A percentile compares a stretch with the other conserved stretches of the same genome.
Evolutionary conservation across 2,888 invertebrate species (phyloP).

Genomic region (Athalia rosae): DNA sequence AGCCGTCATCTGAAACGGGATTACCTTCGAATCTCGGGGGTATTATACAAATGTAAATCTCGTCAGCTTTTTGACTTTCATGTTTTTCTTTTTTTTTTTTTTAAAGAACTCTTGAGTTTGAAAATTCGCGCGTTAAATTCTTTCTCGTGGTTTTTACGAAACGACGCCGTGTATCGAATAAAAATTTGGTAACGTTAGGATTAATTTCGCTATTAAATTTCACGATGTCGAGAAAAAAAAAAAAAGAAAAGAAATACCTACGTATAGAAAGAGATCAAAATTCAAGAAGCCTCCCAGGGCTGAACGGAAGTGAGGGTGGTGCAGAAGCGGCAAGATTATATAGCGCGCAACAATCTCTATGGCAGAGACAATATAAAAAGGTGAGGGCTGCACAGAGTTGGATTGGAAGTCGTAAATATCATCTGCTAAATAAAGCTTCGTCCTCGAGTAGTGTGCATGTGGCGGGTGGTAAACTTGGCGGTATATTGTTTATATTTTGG

Average conservation of each 20-base stretch:
- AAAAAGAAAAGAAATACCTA: background rate
- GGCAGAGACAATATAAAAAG: constrained; percentile 68
- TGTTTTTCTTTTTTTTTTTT: background rate
- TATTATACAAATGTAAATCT: no score
- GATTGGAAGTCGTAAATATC: constrained; percentile 72
- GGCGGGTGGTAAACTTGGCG: constrained; percentile 64
- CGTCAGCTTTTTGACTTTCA: background rate
- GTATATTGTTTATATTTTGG: constrained; percentile 47
- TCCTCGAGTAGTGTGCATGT: constrained; percentile 61
- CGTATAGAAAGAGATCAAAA: constrained; percentile 12
- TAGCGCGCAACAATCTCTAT: constrained; percentile 51
- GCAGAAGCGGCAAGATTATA: background rate
- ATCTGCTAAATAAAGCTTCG: constrained; percentile 72
- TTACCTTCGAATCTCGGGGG: no score
- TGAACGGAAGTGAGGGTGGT: constrained; percentile 9
- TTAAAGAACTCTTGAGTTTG: background rate
- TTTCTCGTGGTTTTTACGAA: no score
- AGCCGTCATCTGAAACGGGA: no score
- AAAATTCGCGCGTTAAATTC: no score
- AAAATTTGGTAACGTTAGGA: background rate
- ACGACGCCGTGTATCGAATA: background rate
- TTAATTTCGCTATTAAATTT: constrained; percentile 27
- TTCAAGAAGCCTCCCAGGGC: constrained; percentile 10
- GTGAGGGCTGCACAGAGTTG: constrained; percentile 56
- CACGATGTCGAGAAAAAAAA: background rate